phyloP scores from a whole-genome alignment of 2,113 vertebrate species.

The Danio rerio region DNA sequence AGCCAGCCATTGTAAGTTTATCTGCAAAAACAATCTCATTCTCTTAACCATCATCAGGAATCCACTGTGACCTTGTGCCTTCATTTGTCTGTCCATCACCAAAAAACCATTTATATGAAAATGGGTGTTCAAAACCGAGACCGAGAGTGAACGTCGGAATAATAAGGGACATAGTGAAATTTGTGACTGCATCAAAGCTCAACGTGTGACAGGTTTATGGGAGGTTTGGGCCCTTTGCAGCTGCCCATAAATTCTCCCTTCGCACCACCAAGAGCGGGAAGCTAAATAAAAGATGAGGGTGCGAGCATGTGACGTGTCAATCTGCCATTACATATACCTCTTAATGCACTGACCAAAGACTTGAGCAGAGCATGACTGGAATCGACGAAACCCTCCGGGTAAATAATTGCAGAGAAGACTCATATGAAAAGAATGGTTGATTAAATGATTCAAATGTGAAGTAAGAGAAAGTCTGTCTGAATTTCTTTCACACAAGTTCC shows the following conservation, averaged over 20 bases:
- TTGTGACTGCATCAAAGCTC: slow-evolving; percentile 50
- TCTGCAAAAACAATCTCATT: slow-evolving; percentile 1
- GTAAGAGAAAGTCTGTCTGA: not conserved
- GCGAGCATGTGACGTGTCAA: slow-evolving; percentile 52
- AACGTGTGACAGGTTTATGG: slow-evolving; percentile 56
- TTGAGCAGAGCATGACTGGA: not conserved
- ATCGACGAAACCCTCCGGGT: not conserved
- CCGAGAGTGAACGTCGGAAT: slow-evolving; percentile 27
- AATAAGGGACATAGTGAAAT: slow-evolving; percentile 45
- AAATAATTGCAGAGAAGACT: not conserved
- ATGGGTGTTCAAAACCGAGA: slow-evolving; percentile 11
- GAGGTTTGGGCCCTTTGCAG: slow-evolving; percentile 49
- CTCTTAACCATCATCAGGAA: not conserved
- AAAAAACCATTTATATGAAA: slow-evolving; percentile 44
- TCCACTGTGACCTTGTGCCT: not conserved
- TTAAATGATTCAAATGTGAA: not conserved
- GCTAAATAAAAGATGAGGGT: slow-evolving; percentile 66
- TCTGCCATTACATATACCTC: slow-evolving; percentile 51
- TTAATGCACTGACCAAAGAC: slow-evolving; percentile 29
- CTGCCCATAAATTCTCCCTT: slow-evolving; percentile 53
- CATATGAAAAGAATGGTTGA: not conserved
- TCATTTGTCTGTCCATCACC: not conserved
- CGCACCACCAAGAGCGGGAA: slow-evolving; percentile 18
- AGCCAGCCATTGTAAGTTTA: not conserved
- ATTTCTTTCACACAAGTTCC: not conserved